Base-by-base conservation (phyloP, 2,797 vertebrate species). In the Lithobates sylvaticus region DNA sequence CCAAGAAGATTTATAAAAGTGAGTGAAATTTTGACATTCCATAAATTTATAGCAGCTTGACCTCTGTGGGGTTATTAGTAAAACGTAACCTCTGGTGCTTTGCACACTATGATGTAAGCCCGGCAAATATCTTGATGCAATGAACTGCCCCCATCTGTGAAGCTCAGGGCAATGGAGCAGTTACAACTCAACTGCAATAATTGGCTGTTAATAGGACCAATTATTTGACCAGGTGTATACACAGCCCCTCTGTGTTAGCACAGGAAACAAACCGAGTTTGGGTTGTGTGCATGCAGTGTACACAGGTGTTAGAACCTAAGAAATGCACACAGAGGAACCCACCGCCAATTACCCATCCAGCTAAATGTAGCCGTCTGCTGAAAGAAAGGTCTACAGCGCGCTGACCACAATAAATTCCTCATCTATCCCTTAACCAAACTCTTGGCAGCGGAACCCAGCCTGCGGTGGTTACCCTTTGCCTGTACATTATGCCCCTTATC, bases 141-240 rank as follows among this genome's bases (percentile, higher is more conserved):
- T 54, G 47, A 81, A 16, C 64, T 70, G 54, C 61, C 72, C 61
- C 75, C 77, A 47, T 86, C 77, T 76, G 71, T 21, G 34, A 67
- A 69, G 78, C 71, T 81, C 10, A 61, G 72, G 84, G 78, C 84
- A 68, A 81, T 34, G 69, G 27, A 75, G 78, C 77, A 50, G 16
- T 81, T 81, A 64, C 84, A 86, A 86, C 72, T 71, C 84, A 39
- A 81, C 65, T 36, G 12, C 64, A 75, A 71, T 86, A 69, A 86
- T 81, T 86, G 78, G 58, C 58, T 71, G 72, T 69, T 86, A 86
- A 86, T 86, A 68, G 65, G 78, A 34, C 79, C 78, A 73, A 81
- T 86, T 86, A 86, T 81, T 86, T 86, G 78, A 69, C 78, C 84
- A 86, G 84, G 84, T 86, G 84, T 81, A 81, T 81, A 81, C 73